These are phyloP conservation scores for Brotula barbata DNA, from an alignment of 2,797 vertebrate genomes.

Conservation along the genomic window DNA sequence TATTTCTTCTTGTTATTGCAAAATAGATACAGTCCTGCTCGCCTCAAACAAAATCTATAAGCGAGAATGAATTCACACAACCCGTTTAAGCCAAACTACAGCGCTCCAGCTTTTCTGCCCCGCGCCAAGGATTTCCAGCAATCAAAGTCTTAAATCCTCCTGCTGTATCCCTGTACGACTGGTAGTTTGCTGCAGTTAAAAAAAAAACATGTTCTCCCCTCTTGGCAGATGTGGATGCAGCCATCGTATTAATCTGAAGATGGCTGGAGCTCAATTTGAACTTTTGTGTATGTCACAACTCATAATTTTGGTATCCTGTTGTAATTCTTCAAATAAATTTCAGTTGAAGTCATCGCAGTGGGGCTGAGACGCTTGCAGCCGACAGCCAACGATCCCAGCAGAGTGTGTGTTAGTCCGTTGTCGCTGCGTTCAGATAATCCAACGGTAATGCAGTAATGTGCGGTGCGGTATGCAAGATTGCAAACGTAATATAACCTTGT, in stretches of 20 bases:
- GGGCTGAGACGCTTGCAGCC: too few species aligned
- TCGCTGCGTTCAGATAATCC: background rate
- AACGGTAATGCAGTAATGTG: too few species aligned
- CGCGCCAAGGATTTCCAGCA: constrained; percentile 48
- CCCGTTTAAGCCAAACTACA: constrained; percentile 31
- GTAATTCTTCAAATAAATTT: constrained; percentile 15
- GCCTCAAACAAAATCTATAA: constrained; percentile 41
- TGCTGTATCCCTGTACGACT: constrained; percentile 30
- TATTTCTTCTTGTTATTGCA: constrained; percentile 1
- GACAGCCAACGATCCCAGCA: too few species aligned
- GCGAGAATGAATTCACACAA: constrained; percentile 44
- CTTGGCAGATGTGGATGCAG: constrained; percentile 50
- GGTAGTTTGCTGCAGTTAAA: constrained; percentile 44
- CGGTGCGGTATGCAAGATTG: background rate
- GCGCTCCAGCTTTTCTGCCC: constrained; percentile 29
- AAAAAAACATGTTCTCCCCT: constrained; percentile 32
- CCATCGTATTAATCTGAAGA: constrained; percentile 42
- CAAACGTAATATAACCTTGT: constrained; percentile 7
- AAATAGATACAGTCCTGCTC: constrained; percentile 23
- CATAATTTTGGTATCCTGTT: constrained; percentile 21
- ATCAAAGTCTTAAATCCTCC: constrained; percentile 53
- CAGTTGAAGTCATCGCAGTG: background rate
- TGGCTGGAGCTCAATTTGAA: constrained; percentile 16
- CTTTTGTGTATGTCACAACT: constrained; percentile 21
- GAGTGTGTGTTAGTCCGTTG: too few species aligned